These are phyloP conservation scores for Palythoa grandiflora DNA, from an alignment of 92 coral and sea anemone genomes.

Conservation along the genomic window DNA sequence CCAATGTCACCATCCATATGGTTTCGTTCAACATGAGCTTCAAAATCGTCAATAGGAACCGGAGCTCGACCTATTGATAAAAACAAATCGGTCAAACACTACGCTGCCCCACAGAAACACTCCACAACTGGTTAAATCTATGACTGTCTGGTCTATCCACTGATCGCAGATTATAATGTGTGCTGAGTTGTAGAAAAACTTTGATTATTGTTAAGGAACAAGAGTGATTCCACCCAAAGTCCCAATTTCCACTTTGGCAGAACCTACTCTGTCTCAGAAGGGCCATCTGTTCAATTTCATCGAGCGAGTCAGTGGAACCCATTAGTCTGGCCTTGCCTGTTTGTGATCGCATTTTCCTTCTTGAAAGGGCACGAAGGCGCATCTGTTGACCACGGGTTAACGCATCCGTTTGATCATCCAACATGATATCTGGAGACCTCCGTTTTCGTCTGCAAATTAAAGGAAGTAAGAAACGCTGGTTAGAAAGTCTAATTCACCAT, in stretches of 20 bases:
- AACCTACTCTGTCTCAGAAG: constrained; percentile 75
- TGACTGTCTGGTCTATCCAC: too few relatives aligned
- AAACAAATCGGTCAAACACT: not conserved
- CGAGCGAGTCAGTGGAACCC: constrained; percentile 89
- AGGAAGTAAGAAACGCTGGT: too few relatives aligned
- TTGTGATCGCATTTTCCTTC: constrained; percentile 62
- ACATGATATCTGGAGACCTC: constrained; percentile 10
- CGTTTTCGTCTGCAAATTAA: not conserved
- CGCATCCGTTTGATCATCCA: constrained; percentile 74
- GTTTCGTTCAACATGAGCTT: constrained; percentile 82
- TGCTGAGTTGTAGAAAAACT: not conserved
- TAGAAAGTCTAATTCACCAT: too few relatives aligned
- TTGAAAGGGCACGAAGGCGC: constrained; percentile 65
- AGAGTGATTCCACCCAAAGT: not conserved
- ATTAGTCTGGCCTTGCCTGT: constrained; percentile 80
- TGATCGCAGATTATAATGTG: not conserved
- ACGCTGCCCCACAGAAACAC: not conserved
- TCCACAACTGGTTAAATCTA: not conserved
- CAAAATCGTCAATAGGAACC: constrained; percentile 85
- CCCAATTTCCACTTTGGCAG: not conserved
- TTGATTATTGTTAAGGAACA: not conserved
- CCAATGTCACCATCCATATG: constrained; percentile 97
- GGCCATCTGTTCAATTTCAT: constrained; percentile 71
- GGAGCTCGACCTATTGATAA: constrained; percentile 76
- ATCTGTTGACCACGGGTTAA: constrained; percentile 69